These are phyloP conservation scores for Podargus strigoides DNA, from an alignment of 2,797 vertebrate species.

Conservation along the genomic window DNA sequence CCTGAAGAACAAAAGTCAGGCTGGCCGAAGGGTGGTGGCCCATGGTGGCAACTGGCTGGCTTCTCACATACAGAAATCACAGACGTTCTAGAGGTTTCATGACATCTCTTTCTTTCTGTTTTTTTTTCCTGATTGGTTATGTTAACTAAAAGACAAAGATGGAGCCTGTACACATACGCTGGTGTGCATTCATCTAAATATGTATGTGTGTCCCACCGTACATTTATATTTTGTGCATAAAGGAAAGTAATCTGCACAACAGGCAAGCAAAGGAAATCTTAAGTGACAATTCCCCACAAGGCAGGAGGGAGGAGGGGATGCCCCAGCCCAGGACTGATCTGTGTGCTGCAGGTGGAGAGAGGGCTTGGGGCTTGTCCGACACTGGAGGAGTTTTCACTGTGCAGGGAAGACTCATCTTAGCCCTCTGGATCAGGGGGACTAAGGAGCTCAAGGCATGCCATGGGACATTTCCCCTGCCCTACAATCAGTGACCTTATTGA, in stretches of 20 bases:
- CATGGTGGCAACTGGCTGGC: accelerated
- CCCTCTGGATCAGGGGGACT: background rate
- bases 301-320: background rate
- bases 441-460: background rate
- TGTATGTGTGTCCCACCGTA: accelerated
- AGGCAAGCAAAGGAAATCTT: background rate
- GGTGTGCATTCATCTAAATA: background rate
- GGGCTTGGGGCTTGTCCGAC: background rate
- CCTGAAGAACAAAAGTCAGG: background rate
- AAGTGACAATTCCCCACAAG: background rate
- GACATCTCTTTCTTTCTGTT: background rate
- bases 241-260: background rate
- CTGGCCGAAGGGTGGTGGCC: background rate
- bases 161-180: background rate
- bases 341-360: background rate
- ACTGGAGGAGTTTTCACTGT: background rate
- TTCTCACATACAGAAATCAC: background rate
- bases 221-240: background rate
- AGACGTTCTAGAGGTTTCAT: background rate
- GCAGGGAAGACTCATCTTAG: background rate
- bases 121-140: background rate
- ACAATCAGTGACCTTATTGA: background rate
- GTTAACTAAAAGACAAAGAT: background rate
- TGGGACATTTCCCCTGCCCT: background rate
- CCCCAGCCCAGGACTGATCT: background rate